Base-by-base conservation (phyloP, 2,113 vertebrate genomes). In the Syrrhaptes paradoxus region DNA sequence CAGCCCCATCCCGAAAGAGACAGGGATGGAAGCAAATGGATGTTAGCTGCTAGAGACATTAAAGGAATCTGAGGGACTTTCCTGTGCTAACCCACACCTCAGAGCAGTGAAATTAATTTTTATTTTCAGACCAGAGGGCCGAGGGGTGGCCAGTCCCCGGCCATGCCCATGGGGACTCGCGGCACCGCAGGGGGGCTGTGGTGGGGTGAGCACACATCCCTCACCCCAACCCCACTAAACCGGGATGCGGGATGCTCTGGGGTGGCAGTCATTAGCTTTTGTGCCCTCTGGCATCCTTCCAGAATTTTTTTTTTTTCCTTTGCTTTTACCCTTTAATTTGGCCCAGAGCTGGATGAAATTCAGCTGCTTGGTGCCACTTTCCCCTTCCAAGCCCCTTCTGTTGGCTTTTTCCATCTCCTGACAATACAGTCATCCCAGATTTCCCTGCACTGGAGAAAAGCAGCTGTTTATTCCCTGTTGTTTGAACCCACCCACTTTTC, bases 101-200 rank as follows among this genome's bases (percentile, higher is more conserved):
- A 11, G 41, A 41, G 12, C 4, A 1, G 4, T 8, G 17, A 14
- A 76, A 38, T 57, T 31, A 10, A 19, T 29, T 28, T 13, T 31
- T n/a, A 3, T 34, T 32, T 9, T 26, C 22, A 48, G 29, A 6
- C 11, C 0, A 12, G 61, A 36, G 41, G 55, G 19, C 10, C 8
- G 9, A 36, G 38, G 28, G 45, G 6, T 65, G 31, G 76, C 55
- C 43, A 17, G 43, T 36, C 8, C 25, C 15, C 0, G 0, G 10
- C 10, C 10, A 3, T 25, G 57, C 13, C 2, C 2, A 3, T 1
- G 7, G 54, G 38, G 48, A 38, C 38, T 59, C 13, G 4, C 0
- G 3, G 36, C 52, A 9, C 4, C 2, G 4, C 0, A 41, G 41
- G 41, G 0, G 68, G 41, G 4, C 43, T 71, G 45, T 0, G 1